These are phyloP conservation scores for Lacanobia wlatinum DNA, from an alignment of 2,888 invertebrate genomes.

Conservation along the genomic window DNA sequence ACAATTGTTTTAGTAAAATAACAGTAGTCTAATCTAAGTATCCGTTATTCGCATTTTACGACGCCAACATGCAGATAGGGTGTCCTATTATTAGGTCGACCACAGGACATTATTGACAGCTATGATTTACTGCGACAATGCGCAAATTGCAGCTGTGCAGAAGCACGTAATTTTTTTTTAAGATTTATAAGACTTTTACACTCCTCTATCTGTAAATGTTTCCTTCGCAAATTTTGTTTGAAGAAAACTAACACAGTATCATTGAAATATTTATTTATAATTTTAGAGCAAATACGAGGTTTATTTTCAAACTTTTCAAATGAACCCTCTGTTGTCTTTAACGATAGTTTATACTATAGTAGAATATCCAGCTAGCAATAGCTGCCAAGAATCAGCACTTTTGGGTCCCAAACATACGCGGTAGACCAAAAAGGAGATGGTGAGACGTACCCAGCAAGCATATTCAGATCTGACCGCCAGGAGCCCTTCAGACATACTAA, in stretches of 20 bases:
- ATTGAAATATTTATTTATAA: too few species aligned
- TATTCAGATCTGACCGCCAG: not conserved
- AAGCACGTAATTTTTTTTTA: not conserved
- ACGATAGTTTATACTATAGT: not conserved
- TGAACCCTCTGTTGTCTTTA: not conserved
- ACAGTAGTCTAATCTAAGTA: slow-evolving; percentile 9
- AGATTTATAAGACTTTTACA: too few species aligned
- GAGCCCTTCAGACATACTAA: not conserved
- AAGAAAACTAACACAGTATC: too few species aligned
- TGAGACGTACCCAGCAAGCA: not conserved
- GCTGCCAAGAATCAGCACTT: not conserved
- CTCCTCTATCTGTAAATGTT: too few species aligned
- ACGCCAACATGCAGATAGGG: slow-evolving; percentile 35
- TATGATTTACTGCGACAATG: slow-evolving; percentile 26
- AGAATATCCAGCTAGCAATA: not conserved
- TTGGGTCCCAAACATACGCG: too few species aligned
- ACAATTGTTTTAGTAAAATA: slow-evolving; percentile 7
- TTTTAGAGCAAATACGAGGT: not conserved
- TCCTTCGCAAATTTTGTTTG: not conserved
- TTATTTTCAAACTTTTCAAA: too few species aligned
- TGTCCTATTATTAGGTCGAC: slow-evolving; percentile 43
- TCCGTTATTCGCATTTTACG: slow-evolving; percentile 29
- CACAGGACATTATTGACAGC: slow-evolving; percentile 48
- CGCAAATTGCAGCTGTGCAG: slow-evolving; percentile 13
- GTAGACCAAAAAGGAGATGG: too few species aligned